Base-by-base conservation (phyloP, 2,797 vertebrate species). In the Parotocinclus haroldoi region DNA sequence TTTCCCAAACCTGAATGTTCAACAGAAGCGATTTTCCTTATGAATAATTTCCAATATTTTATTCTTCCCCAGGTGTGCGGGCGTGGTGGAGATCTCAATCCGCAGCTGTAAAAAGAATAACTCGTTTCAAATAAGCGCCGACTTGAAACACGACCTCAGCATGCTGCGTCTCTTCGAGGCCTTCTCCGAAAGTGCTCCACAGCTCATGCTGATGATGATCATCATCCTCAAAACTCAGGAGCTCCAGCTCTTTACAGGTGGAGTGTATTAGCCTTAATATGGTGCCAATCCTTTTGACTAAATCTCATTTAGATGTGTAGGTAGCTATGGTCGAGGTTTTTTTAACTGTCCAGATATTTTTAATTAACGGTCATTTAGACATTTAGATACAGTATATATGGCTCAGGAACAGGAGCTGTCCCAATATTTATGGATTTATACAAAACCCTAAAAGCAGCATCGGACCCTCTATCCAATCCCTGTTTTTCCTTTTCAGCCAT, bases 101-200 rank as follows among this genome's bases (percentile, higher is more conserved):
- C 0, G 3, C 1, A 64, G 55, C 19, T 54, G 48, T 50, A 1
- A 0, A 12, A 4, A 10, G 0, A 0, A 3, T 0, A 0, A 1
- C 0, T 0, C 0, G 0, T 9, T 48, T 3, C 7, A 0, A 0
- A 13, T 53, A 9, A 78, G 38, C 0, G 37, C 56, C 0, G 81
- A 89, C 0, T 80, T 94, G 63, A 88, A 73, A 17, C 86, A 93
- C 1, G 95, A 99, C 69, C 89, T 99, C 79, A 90, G 89, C 69
- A 83, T 96, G 89, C 87, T 98, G 78, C 89, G 92, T 11, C 83
- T 99, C 62, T 82, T 98, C 0, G 91, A 97, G 89, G 88, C 92
- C 0, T 98, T 96, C 75, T 76, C 94, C 1, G 95, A 99, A 84
- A 93, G 90, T 37, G 76, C 89, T 0, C 94, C 96, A 0, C 95